Evolutionary conservation across 2,113 vertebrate genomes (phyloP), one percentile per base, ranked within the genome.

Genomic region (Rhadina sibilatrix): DNA sequence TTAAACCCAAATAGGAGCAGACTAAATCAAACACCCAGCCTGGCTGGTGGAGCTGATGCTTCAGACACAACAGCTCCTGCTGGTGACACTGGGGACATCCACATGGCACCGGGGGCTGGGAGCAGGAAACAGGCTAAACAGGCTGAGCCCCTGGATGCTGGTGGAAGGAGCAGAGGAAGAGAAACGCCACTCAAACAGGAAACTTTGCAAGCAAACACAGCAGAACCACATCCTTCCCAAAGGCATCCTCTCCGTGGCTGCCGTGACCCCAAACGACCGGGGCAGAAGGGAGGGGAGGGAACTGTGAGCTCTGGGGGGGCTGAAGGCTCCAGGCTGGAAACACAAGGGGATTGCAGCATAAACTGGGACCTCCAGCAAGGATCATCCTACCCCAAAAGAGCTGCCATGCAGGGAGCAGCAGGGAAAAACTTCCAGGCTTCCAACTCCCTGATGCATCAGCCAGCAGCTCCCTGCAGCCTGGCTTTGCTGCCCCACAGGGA

Each of bases 71-170:
- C 27, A 33, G n/a, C 12, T 17, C 44, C 49, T 38, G 19, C 31
- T 16, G 24, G 14, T 53, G 77, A 17, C 30, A 14, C 65, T 31
- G 69, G 68, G 60, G 44, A 50, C 57, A 76, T 4, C 76, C 68
- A 12, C 15, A 0, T 2, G 42, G 30, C 49, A 31, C 23, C 1
- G 2, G 0, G 1, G 40, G 46, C 28, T 24, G 22, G 15, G 25
- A 59, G 83, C 54, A 68, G 93, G 83, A 83, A 92, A 72, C 0
- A 0, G n/a, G 42, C 52, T 18, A 83, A 92, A 72, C 0, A 0
- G n/a, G 42, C 52, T 18, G 68, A 83, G 87, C 56, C 61, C 64
- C 44, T 28, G 85, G 76, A 57, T 21, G 80, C 68, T 72, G 5
- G 0, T 5, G 59, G 70, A 5, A 63, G 0, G 1, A 89, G 72